phyloP scores from a whole-genome alignment of 2,797 vertebrate species.

The Ara ararauna region DNA sequence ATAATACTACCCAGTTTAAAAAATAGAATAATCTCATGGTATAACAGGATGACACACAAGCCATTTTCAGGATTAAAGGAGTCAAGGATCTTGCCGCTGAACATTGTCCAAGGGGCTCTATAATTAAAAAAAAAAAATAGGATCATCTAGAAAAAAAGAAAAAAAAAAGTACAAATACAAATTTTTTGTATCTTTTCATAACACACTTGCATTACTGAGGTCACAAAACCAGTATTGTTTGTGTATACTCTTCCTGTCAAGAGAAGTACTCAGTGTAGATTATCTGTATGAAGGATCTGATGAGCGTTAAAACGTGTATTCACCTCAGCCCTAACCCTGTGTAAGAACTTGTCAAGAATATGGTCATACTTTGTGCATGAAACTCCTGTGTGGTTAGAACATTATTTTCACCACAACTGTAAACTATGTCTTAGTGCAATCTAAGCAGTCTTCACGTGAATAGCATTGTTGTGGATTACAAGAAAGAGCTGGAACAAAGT shows the following conservation, averaged over 20 bases:
- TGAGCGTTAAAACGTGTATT: rapidly evolving
- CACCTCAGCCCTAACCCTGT: background rate
- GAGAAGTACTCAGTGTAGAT: background rate
- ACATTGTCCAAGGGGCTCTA: background rate
- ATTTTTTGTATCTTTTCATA: background rate
- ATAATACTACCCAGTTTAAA: background rate
- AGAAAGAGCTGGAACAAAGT: background rate
- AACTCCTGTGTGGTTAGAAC: background rate
- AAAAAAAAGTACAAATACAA: background rate
- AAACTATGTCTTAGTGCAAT: background rate
- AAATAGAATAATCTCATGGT: background rate
- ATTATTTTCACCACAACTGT: background rate
- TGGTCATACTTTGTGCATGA: background rate
- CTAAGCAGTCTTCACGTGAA: background rate
- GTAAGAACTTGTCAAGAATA: background rate
- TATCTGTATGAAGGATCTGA: background rate
- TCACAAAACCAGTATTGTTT: background rate
- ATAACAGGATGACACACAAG: background rate
- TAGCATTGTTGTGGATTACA: background rate
- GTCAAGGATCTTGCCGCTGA: background rate
- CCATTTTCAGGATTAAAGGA: background rate
- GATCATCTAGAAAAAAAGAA: background rate
- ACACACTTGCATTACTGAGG: background rate
- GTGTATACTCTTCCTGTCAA: background rate
- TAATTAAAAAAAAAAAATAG: background rate